These are phyloP conservation scores for Cecidostiba fungosa DNA, from an alignment of 2,888 invertebrate species.

Conservation along the genomic window DNA sequence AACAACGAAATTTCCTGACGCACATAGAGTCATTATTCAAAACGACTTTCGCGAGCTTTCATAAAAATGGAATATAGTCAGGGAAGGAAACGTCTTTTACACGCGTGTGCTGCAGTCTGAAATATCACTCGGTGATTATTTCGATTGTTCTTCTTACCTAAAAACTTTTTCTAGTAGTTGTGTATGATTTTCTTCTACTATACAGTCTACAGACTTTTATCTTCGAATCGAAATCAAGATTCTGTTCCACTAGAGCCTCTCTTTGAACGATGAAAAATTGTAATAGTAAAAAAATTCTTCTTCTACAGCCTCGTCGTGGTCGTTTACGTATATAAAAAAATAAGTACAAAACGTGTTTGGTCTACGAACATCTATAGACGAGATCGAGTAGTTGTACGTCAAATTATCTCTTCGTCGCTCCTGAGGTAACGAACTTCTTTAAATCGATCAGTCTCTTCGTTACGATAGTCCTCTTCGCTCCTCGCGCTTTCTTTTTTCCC, in stretches of 20 bases:
- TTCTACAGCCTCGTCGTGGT: not conserved
- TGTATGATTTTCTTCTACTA: not conserved
- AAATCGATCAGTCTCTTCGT: conserved; percentile 55
- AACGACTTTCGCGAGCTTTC: not conserved
- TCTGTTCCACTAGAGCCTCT: not conserved
- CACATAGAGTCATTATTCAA: not conserved
- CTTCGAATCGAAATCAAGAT: not conserved
- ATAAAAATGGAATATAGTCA: not conserved
- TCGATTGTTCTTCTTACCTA: not conserved
- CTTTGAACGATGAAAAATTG: not conserved
- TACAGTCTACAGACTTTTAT: not conserved
- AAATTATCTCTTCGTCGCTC: not conserved
- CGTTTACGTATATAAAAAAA: conserved; percentile 36
- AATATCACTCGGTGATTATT: not conserved
- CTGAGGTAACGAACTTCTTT: conserved; percentile 17
- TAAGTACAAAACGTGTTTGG: conserved; percentile 39
- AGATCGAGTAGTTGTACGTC: not conserved
- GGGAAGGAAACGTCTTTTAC: conserved; percentile 20
- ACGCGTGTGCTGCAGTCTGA: not conserved
- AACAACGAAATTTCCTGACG: not conserved
- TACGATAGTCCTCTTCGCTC: conserved; percentile 2
- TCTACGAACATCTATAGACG: not conserved
- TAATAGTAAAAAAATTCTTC: conserved; percentile 18
- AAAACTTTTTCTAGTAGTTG: not conserved
- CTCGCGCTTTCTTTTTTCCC: not conserved